Base-by-base conservation (phyloP, 2,113 vertebrate genomes). In the Galbula dea region DNA sequence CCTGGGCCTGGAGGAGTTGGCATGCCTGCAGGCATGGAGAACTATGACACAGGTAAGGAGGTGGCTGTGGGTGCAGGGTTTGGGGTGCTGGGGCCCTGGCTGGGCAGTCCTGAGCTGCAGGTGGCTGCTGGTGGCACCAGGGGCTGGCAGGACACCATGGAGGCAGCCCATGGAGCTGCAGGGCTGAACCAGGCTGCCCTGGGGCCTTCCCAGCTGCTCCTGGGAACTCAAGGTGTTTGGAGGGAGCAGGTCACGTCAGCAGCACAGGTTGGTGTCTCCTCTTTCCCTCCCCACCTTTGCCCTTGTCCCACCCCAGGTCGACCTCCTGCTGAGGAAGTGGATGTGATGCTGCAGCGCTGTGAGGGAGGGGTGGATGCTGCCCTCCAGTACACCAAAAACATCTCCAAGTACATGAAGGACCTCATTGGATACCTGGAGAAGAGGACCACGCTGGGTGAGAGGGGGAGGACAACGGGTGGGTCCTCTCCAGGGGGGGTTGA, bases 321-420 rank as follows among this genome's bases (percentile, higher is more conserved):
- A 48, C 92, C 73, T 18, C 88, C 97, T 1, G 97, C 95, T 0
- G 98, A 99, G 90, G 98, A 98, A 29, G 99, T 99, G 94, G 99
- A 99, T 5, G 96, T 98, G 78, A 97, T 99, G 65, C 98, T 99
- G 30, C 99, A 99, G 98, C 98, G 96, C 87, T 99, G 98, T 0
- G 99, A 99, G 80, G 99, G 99, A 0, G 99, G 99, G 0, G 98
- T 99, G 34, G 98, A 99, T 0, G 98, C 98, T 0, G 99, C 99
- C 6, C 97, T 99, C 41, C 96, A 97, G 57, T 99, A 99, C 0
- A 97, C 99, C 89, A 99, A 99, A 94, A 98, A 93, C 87, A 98
- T 99, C 94, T 98, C 99, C 91, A 99, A 99, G 90, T 99, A 99
- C 97, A 98, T 99, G 98, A 99, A 99, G 96, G 99, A 99, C 91